Evolutionary conservation across 2,888 invertebrate species (phyloP).

Genomic region (Pollenia labialis): DNA sequence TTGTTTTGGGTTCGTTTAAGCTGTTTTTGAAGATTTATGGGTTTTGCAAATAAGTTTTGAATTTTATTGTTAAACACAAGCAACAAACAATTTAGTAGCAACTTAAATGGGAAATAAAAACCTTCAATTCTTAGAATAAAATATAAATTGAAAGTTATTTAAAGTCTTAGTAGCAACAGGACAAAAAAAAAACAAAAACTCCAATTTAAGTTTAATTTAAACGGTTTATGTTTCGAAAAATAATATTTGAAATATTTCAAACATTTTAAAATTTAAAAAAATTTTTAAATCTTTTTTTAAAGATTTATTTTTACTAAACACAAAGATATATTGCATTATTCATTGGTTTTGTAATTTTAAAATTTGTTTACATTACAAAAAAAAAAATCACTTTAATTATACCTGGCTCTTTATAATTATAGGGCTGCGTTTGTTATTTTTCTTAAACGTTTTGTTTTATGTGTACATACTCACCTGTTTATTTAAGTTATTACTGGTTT

Average conservation of each 20-base stretch:
- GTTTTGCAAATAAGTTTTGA: slow-evolving; percentile 59
- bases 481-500: slow-evolving; percentile 28
- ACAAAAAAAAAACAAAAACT: not conserved
- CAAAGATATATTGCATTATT: slow-evolving; percentile 34
- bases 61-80: slow-evolving; percentile 53
- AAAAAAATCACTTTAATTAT: slow-evolving; percentile 54
- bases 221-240: slow-evolving; percentile 34
- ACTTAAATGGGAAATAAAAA: slow-evolving; percentile 25
- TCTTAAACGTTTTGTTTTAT: slow-evolving; percentile 53
- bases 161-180: not conserved
- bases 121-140: slow-evolving; percentile 57
- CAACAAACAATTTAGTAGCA: slow-evolving; percentile 46
- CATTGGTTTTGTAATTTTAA: slow-evolving; percentile 33
- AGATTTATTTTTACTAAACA: not conserved
- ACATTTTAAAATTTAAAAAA: not conserved
- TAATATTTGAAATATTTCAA: slow-evolving; percentile 20
- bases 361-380: slow-evolving; percentile 28
- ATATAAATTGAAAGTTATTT: slow-evolving; percentile 54
- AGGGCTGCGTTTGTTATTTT: slow-evolving; percentile 35
- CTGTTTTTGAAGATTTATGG: slow-evolving; percentile 61
- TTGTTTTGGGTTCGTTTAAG: slow-evolving; percentile 19
- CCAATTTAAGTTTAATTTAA: slow-evolving; percentile 54
- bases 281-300: not conserved
- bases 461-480: slow-evolving; percentile 66
- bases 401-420: slow-evolving; percentile 59